Evolutionary conservation across 1,140 invertebrate species (phyloP).

Genomic region (Periplaneta americana): DNA sequence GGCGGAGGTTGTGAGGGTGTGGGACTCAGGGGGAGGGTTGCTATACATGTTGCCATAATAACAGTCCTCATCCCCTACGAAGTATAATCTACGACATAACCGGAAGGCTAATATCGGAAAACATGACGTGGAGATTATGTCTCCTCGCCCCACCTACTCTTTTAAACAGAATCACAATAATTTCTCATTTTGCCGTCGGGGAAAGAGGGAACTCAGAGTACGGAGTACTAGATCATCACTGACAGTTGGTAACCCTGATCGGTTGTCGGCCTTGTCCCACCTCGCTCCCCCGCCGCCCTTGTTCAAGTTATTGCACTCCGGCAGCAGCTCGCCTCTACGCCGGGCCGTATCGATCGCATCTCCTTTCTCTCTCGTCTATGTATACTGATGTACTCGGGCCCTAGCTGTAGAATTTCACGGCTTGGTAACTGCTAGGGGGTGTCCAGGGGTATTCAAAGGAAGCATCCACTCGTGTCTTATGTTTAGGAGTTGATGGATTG

Average conservation of each 20-base stretch:
- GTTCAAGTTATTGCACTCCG: neutral
- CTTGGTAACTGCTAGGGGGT: neutral
- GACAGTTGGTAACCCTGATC: neutral
- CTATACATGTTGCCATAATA: neutral
- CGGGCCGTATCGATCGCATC: neutral
- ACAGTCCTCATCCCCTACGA: neutral
- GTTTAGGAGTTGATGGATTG: neutral
- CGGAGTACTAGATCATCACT: neutral
- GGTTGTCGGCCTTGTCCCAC: neutral
- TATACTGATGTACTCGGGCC: neutral
- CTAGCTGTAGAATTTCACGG: neutral
- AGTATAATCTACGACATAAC: neutral
- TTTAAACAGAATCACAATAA: neutral
- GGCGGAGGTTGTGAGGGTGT: no score
- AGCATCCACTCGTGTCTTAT: neutral
- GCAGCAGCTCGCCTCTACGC: neutral
- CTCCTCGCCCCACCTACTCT: neutral
- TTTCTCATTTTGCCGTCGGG: neutral
- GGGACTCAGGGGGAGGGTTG: no score
- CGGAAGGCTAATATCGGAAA: neutral
- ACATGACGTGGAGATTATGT: neutral
- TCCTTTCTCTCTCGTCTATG: neutral
- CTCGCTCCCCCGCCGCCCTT: neutral
- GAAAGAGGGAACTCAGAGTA: neutral
- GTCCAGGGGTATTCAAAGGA: no score